phyloP scores from a whole-genome alignment of 2,797 vertebrate genomes.

The Momotus momota region DNA sequence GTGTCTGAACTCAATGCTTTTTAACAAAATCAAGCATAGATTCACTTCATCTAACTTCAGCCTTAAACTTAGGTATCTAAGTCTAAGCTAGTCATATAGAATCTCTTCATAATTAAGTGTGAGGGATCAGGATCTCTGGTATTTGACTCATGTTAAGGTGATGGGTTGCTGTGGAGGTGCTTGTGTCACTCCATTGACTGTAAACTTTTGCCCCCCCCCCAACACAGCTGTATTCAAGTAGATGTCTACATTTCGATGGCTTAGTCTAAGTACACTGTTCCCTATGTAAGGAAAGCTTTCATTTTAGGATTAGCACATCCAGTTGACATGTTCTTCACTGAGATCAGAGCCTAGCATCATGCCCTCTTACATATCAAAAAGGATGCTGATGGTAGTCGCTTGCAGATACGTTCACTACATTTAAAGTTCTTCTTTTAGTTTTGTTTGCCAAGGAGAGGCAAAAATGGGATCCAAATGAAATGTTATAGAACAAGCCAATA shows the following conservation, averaged over 20 bases:
- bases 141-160: not conserved
- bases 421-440: constrained; percentile 55
- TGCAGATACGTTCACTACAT: constrained; percentile 7
- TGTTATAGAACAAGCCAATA: not conserved
- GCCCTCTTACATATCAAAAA: not conserved
- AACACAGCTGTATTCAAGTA: not conserved
- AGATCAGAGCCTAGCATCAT: not conserved
- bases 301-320: not conserved
- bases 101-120: not conserved
- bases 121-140: not conserved
- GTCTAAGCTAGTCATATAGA: not conserved
- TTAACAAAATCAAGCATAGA: constrained; percentile 23
- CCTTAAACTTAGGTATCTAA: not conserved
- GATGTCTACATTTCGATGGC: not conserved
- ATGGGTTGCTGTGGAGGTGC: not conserved
- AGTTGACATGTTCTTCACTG: not conserved
- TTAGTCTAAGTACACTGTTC: not conserved
- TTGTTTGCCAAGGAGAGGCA: constrained; percentile 33
- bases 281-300: not conserved
- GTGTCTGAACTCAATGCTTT: not conserved
- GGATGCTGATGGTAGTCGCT: not conserved
- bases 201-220: not conserved
- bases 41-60: not conserved
- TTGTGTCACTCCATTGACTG: not conserved
- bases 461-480: not conserved